A percentile compares a stretch with the other conserved stretches of the same genome.
Evolutionary conservation across 2,797 vertebrate species (phyloP).

Genomic region (Tadarida brasiliensis): DNA sequence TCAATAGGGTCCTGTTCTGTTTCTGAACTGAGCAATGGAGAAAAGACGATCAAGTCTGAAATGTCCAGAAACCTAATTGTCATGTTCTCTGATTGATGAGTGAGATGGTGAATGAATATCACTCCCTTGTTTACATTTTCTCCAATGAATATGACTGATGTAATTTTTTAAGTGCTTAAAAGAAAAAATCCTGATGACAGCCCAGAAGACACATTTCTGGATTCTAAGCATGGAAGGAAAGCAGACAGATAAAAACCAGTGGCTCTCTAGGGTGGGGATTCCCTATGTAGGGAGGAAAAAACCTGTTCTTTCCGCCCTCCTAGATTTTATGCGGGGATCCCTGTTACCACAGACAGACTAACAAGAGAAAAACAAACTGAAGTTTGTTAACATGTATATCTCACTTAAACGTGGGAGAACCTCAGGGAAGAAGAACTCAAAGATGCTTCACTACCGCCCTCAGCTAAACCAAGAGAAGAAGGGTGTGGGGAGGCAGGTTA

Average conservation of each 20-base stretch:
- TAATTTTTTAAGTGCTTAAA: neutral
- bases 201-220: neutral
- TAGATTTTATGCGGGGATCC: neutral
- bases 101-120: neutral
- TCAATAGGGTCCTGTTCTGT: neutral
- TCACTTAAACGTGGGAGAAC: neutral
- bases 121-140: neutral
- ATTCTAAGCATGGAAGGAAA: neutral
- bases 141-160: neutral
- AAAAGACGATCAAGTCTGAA: neutral
- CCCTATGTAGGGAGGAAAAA: neutral
- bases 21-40: neutral
- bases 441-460: neutral
- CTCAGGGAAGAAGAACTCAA: neutral
- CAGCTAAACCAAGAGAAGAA: neutral
- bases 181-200: neutral
- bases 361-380: neutral
- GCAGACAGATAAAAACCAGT: neutral
- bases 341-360: neutral
- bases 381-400: neutral
- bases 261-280: neutral
- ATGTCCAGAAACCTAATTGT: neutral
- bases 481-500: no score
- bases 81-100: neutral
- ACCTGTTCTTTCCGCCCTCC: neutral